Base-by-base conservation (phyloP, 2,888 invertebrate genomes). In the Limnephilus auricula region DNA sequence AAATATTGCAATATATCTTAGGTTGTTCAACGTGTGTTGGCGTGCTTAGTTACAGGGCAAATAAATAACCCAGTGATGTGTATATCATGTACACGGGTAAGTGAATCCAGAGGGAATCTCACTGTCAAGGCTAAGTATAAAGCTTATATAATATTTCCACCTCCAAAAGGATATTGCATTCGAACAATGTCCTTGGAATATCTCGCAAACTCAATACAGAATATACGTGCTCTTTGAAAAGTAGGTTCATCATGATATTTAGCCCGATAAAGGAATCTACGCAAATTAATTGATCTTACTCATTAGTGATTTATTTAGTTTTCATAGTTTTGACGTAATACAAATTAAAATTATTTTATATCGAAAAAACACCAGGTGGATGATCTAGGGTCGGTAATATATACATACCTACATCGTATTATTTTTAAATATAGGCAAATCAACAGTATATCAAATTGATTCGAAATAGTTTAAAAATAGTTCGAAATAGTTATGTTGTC, bases 51-150 rank as follows among this genome's bases (percentile, higher is more conserved):
- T 25, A 32, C 82, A 82, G 82, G 34, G 82, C 34, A 82, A 82
- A 82, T 82, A 82, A 82, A 82, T 82, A 34, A 82, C 32, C 37
- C 18, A 82, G 82, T 82, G 82, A 15, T 82, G 32, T 82, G 25
- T 12, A 82, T 32, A 82, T 34, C 32, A 82, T 82, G 34, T 25
- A 65, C 9, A 25, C 6, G 9, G 65, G 25, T 65, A 25, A 65
- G 65, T 25, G 65, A 65, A 65, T 65, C 65, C 65, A 25, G 25
- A 6, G 65, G 65, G 65, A 65, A 65, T 65, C 65, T 65, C 65
- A 6, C 9, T 65, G 50, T 18, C 18, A 25, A 65, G 50, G 50
- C 25, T 65, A 65, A 65, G 50, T 25, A 65, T 65, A 65, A 65
- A 65, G 65, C 65, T 65, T 65, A 65, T 25, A 65, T 65, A 65